Evolutionary conservation across 2,113 vertebrate species (phyloP), one percentile per base, ranked within the genome.

Genomic region (Psammodynastes pulverulentus): DNA sequence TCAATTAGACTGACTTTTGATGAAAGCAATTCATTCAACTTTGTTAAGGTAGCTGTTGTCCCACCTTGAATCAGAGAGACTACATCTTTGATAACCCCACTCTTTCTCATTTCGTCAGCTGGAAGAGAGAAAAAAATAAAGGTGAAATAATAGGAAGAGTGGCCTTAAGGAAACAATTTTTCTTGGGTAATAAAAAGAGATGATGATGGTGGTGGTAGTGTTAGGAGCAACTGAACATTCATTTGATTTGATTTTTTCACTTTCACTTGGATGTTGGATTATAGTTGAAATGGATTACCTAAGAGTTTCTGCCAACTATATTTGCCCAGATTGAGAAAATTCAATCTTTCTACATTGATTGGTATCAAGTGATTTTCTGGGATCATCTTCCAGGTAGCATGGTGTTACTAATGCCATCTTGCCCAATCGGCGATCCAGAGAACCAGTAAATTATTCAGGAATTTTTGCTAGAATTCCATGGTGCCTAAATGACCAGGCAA

Each of bases 1-100:
- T 99, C 94, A 95, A 99, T 86, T 0, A 9, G 7, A 0, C 95
- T 96, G 0, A 94, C 79, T 90, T 79, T 96, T 29, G 84, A 93
- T 21, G 98, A 72, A 88, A 98, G 95, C 46, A 97, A 97, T 95
- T 98, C 98, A 93, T 98, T 98, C 96, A 99, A 97, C n/a, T 95
- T 54, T 17, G 93, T 89, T 49, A 98, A 97, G 39, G 96, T 95
- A 15, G 93, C 90, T 12, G 96, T 53, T 39, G 94, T 97, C 0
- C 99, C 99, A 93, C 99, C 98, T 86, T 96, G 97, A 87, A 99
- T 97, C 29, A 98, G 91, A 5, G 97, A 98, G 94, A 99, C 92
- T 3, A 98, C 96, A 51, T 98, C 96, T 21, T 98, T 97, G 93
- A 99, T 98, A 58, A 98, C 0, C 48, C 85, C 49, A 0, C 89